Evolutionary conservation across 2,888 invertebrate genomes (phyloP), one percentile per base, ranked within the genome.

Genomic region (Lasioglossum calceatum): DNA sequence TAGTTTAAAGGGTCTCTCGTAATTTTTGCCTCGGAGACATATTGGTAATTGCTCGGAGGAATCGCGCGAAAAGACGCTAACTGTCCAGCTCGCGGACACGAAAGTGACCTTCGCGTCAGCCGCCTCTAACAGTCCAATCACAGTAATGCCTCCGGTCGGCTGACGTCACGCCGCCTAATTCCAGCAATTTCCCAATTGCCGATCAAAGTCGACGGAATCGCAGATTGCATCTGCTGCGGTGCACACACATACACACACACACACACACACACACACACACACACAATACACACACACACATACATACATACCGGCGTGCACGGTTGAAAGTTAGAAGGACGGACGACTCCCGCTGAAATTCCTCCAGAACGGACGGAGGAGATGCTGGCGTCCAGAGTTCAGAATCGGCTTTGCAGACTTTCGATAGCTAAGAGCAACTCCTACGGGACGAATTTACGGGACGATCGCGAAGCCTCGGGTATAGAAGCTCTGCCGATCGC

Each of bases 141-240:
- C 88, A 87, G 91, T 93, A 93, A 93, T 93, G 85, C 83, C 86
- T 89, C 88, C 88, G 88, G 85, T 79, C 77, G 88, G 82, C 90
- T 91, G 91, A 93, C 93, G 93, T 93, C 93, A 92, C 88, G 70
- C 77, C 85, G 90, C 86, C 89, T 93, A 92, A 93, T 92, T 92
- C 91, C 89, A 77, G 91, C 93, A 94, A 94, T 93, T 94, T 94
- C 92, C 91, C 93, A 94, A 94, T 94, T 93, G 92, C 87, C 92
- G 87, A 93, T 93, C 91, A 93, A 92, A 93, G 89, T 91, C 92
- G 92, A 84, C 82, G 87, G 89, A 91, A 90, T 91, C 88, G 90
- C 88, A 91, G 92, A 92, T 91, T 90, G 88, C 89, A 82, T 84
- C 86, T 86, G 80, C 61, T 58, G 44, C 44, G 44, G 44, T 44